Evolutionary conservation across 2,888 invertebrate species (phyloP).

Genomic region (Zonitis immaculata): DNA sequence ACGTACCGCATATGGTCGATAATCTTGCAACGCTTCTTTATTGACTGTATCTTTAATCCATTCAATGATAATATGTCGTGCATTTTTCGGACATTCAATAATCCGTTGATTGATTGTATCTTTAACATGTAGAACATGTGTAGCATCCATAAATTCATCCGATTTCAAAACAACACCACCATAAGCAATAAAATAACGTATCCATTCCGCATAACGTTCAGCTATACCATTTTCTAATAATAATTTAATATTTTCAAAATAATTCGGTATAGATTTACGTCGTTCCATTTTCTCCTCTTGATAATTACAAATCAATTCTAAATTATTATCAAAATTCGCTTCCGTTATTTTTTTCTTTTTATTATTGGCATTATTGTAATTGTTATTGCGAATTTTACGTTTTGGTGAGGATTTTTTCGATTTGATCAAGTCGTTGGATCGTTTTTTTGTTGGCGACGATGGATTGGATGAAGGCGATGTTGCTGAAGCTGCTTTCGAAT

Average conservation of each 20-base stretch:
- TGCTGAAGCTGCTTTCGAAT: not conserved
- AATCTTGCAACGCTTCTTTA: conserved; percentile 35
- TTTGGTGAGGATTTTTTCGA: not conserved
- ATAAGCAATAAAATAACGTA: conserved; percentile 62
- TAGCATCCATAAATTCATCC: conserved; percentile 38
- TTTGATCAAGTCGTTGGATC: not conserved
- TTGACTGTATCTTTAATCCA: conserved; percentile 49
- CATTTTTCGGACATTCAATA: conserved; percentile 32
- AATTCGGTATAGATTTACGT: conserved; percentile 49
- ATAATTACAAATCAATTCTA: not conserved
- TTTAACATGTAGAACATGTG: conserved; percentile 44
- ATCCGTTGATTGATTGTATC: conserved; percentile 26
- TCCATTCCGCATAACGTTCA: conserved; percentile 33
- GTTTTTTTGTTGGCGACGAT: not conserved
- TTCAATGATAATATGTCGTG: conserved; percentile 41
- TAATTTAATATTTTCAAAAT: conserved; percentile 51
- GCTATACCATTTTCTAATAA: conserved; percentile 42
- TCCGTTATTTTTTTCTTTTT: conserved; percentile 11
- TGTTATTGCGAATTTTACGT: not conserved
- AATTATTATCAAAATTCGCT: not conserved
- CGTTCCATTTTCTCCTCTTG: conserved; percentile 17
- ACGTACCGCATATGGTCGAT: conserved; percentile 32
- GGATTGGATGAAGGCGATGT: not conserved
- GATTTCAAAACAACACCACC: conserved; percentile 50
- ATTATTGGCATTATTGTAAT: not conserved